phyloP scores from a whole-genome alignment of 2,113 vertebrate genomes.

The Polypterus senegalus region DNA sequence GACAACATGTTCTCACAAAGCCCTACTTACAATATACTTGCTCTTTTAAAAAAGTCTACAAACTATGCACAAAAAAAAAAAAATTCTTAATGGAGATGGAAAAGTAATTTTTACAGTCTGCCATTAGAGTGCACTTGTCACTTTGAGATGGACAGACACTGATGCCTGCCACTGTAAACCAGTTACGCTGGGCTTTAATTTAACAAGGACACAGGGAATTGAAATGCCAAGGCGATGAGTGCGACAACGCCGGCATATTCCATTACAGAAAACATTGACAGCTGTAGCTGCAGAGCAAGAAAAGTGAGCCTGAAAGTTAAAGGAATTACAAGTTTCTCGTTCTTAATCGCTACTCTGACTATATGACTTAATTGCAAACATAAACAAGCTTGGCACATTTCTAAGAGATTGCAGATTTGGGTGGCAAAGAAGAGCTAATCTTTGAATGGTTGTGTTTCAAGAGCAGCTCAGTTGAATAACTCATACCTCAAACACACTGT shows the following conservation, averaged over 20 bases:
- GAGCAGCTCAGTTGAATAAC: too few species aligned
- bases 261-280: background rate
- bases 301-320: background rate
- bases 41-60: too few species aligned
- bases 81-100: too few species aligned
- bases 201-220: slow-evolving; percentile 20
- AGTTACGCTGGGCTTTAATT: slow-evolving; percentile 23
- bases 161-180: slow-evolving; percentile 27
- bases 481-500: too few species aligned
- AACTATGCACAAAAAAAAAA: too few species aligned
- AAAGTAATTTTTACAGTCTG: too few species aligned
- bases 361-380: background rate
- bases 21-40: too few species aligned
- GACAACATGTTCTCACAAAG: too few species aligned
- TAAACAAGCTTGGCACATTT: background rate
- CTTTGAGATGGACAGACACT: slow-evolving; percentile 18
- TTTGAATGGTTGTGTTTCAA: too few species aligned
- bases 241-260: background rate
- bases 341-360: background rate
- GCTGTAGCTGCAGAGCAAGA: background rate
- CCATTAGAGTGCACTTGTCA: slow-evolving; percentile 16
- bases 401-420: too few species aligned
- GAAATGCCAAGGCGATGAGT: slow-evolving; percentile 12
- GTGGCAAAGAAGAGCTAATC: too few species aligned
- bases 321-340: background rate